Percentiles rank a stretch among this genome's conserved stretches.
phyloP scores from a whole-genome alignment of 2,888 invertebrate species.

The Pseudoips prasinana region DNA sequence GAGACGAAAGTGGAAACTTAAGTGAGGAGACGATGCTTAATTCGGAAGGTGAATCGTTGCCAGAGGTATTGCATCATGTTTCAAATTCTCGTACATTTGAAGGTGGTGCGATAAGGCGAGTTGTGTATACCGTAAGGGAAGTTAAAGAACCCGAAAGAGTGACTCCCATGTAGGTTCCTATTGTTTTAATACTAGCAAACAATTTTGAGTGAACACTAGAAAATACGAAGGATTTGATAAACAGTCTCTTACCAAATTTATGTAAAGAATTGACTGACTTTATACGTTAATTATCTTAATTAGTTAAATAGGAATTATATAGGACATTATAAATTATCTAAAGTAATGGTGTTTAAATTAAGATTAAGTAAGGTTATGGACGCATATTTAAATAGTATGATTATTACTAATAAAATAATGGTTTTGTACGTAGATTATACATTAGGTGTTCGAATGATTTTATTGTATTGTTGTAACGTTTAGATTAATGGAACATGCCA shows the following conservation, averaged over 20 bases:
- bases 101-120: slow-evolving; percentile 63
- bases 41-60: slow-evolving; percentile 70
- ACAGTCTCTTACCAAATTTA: slow-evolving; percentile 33
- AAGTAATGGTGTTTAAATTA: slow-evolving; percentile 18
- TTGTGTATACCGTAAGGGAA: slow-evolving; percentile 65
- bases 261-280: slow-evolving; percentile 63
- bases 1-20: slow-evolving; percentile 66
- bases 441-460: slow-evolving; percentile 31
- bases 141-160: slow-evolving; percentile 65
- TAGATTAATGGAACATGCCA: slow-evolving; percentile 31
- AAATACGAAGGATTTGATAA: slow-evolving; percentile 24
- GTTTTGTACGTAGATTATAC: slow-evolving; percentile 37
- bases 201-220: too few relatives aligned
- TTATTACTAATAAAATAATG: slow-evolving; percentile 18
- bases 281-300: slow-evolving; percentile 65
- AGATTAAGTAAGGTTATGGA: slow-evolving; percentile 19
- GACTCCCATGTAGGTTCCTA: slow-evolving; percentile 54
- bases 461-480: slow-evolving; percentile 27
- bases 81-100: slow-evolving; percentile 54
- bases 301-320: slow-evolving; percentile 32
- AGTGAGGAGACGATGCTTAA: slow-evolving; percentile 68
- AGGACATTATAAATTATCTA: slow-evolving; percentile 21
- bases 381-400: slow-evolving; percentile 18
- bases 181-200: slow-evolving; percentile 2
- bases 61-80: slow-evolving; percentile 74